phyloP scores from a whole-genome alignment of 2,113 vertebrate genomes.

The Apistogramma diplotaenia region DNA sequence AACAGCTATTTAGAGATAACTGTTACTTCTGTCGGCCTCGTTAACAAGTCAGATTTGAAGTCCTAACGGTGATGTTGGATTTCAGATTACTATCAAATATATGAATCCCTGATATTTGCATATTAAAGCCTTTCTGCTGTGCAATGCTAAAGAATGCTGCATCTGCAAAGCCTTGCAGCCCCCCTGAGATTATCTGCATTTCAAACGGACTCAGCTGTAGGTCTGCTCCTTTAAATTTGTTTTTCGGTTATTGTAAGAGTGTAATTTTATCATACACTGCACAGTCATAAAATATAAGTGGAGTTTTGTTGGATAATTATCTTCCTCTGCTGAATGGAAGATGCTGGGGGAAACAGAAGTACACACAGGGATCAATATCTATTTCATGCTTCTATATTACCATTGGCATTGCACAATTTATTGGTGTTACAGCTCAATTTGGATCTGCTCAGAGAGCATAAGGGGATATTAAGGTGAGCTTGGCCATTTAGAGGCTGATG shows the following conservation, averaged over 20 bases:
- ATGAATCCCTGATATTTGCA: slow-evolving; percentile 15
- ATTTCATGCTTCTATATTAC: slow-evolving; percentile 55
- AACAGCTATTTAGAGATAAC: background rate
- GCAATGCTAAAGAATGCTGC: background rate
- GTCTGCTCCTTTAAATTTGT: background rate
- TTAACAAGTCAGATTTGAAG: background rate
- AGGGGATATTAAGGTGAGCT: slow-evolving; percentile 3
- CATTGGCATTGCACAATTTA: slow-evolving; percentile 24
- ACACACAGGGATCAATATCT: slow-evolving; percentile 48
- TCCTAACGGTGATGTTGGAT: background rate
- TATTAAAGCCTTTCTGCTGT: slow-evolving; percentile 13
- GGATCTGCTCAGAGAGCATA: background rate
- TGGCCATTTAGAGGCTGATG: slow-evolving; percentile 29
- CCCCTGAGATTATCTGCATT: background rate
- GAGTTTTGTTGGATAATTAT: background rate
- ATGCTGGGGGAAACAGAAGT: background rate
- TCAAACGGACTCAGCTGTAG: background rate
- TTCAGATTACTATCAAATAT: slow-evolving; percentile 16
- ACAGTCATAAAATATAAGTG: background rate
- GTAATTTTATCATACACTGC: background rate
- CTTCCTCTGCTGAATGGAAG: background rate
- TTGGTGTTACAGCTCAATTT: slow-evolving; percentile 25
- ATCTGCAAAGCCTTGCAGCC: background rate
- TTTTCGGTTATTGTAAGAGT: background rate
- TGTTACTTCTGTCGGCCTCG: background rate